phyloP scores from a whole-genome alignment of 2,113 vertebrate genomes.

The Charadrius vociferus region DNA sequence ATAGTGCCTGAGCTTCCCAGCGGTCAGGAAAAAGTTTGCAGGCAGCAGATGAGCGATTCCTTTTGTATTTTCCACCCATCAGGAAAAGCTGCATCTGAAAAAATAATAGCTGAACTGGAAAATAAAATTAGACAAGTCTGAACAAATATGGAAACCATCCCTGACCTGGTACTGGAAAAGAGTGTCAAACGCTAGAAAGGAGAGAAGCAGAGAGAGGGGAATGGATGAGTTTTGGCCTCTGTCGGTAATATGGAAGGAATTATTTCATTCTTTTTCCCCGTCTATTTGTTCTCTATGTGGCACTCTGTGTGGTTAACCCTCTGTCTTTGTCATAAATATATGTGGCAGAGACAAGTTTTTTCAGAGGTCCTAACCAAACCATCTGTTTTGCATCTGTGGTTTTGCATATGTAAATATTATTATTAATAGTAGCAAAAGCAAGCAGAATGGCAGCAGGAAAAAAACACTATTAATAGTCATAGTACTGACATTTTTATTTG shows the following conservation, averaged over 20 bases:
- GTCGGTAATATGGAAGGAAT: conserved; percentile 61
- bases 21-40: conserved; percentile 40
- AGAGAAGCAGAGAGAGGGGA: conserved; percentile 35
- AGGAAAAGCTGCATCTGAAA: conserved; percentile 59
- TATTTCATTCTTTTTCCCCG: conserved; percentile 45
- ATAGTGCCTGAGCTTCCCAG: conserved; percentile 27
- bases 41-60: conserved; percentile 37
- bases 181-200: conserved; percentile 44
- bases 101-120: conserved; percentile 67
- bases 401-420: conserved; percentile 72
- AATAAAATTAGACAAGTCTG: conserved; percentile 65
- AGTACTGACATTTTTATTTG: conserved; percentile 42
- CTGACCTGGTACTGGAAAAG: conserved; percentile 23
- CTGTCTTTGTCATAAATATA: conserved; percentile 41
- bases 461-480: conserved; percentile 55
- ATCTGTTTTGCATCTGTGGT: conserved; percentile 66
- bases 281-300: conserved; percentile 49
- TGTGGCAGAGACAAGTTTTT: conserved; percentile 46
- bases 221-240: conserved; percentile 25
- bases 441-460: conserved; percentile 49
- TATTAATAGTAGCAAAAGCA: conserved; percentile 63
- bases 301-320: conserved; percentile 46
- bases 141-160: conserved; percentile 63
- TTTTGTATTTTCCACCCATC: conserved; percentile 51
- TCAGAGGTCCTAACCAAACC: conserved; percentile 36